Evolutionary conservation across 1,140 invertebrate genomes (phyloP).

Genomic region (Phenacoccus solenopsis): DNA sequence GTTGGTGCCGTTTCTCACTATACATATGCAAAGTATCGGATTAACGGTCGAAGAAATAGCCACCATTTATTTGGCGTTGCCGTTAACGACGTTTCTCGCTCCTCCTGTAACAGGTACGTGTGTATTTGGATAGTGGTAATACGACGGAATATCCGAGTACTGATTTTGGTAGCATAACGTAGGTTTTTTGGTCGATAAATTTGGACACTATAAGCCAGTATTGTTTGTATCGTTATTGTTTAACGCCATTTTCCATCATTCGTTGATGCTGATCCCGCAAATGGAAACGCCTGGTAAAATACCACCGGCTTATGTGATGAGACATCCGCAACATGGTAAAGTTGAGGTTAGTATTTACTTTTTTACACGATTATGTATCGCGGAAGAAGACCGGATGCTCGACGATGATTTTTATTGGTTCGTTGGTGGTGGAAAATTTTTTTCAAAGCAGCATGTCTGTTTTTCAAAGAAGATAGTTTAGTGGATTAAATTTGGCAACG

Average conservation of each 20-base stretch:
- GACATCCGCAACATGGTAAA: conserved; percentile 48
- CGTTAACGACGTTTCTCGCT: conserved; percentile 64
- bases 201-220: conserved; percentile 65
- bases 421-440: too few species aligned
- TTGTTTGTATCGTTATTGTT: conserved; percentile 56
- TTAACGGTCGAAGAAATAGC: conserved; percentile 69
- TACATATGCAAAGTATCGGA: conserved; percentile 78
- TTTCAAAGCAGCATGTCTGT: too few species aligned
- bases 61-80: conserved; percentile 67
- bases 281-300: conserved; percentile 56
- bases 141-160: neutral
- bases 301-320: conserved; percentile 54
- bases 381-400: too few species aligned
- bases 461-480: too few species aligned
- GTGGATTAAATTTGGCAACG: too few species aligned
- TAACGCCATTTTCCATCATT: conserved; percentile 57
- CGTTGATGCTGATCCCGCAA: conserved; percentile 54
- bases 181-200: conserved; percentile 67
- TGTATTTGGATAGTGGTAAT: neutral
- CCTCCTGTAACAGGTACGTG: conserved; percentile 56
- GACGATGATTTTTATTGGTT: too few species aligned
- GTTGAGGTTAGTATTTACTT: conserved; percentile 45
- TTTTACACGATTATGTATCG: too few species aligned
- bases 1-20: conserved; percentile 65
- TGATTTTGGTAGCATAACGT: neutral